Evolutionary conservation across 2,888 invertebrate genomes (phyloP).

Genomic region (Emesis furor): DNA sequence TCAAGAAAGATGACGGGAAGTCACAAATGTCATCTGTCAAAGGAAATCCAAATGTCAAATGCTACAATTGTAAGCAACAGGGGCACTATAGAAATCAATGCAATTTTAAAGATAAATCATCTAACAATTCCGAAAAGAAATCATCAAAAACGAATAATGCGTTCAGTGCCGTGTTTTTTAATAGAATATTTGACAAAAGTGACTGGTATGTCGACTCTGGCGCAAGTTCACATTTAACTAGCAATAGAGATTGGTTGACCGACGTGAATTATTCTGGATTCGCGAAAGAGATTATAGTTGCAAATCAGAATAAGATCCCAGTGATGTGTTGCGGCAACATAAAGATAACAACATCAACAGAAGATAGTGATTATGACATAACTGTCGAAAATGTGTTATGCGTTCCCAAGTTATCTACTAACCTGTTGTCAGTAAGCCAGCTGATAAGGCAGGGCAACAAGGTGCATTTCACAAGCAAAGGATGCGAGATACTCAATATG

Average conservation of each 20-base stretch:
- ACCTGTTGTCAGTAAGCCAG: slow-evolving; percentile 54
- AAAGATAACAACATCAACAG: slow-evolving; percentile 22
- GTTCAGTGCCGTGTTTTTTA: slow-evolving; percentile 67
- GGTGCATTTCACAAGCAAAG: slow-evolving; percentile 39
- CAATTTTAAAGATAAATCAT: slow-evolving; percentile 31
- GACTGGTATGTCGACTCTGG: slow-evolving; percentile 68
- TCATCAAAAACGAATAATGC: slow-evolving; percentile 39
- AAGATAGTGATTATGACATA: slow-evolving; percentile 48
- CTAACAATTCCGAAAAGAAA: slow-evolving; percentile 26
- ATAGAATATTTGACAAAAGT: slow-evolving; percentile 41
- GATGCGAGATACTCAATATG: slow-evolving; percentile 46
- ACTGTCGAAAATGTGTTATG: slow-evolving; percentile 50
- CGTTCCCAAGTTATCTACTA: slow-evolving; percentile 47
- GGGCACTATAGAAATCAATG: slow-evolving; percentile 53
- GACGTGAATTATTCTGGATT: not conserved
- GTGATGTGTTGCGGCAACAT: slow-evolving; percentile 55
- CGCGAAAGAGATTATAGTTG: slow-evolving; percentile 14
- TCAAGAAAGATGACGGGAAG: slow-evolving; percentile 39
- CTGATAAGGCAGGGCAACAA: slow-evolving; percentile 52
- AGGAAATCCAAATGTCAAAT: slow-evolving; percentile 27
- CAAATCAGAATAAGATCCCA: slow-evolving; percentile 41
- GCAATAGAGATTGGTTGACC: slow-evolving; percentile 48
- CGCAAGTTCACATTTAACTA: slow-evolving; percentile 39
- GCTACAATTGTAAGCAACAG: slow-evolving; percentile 28
- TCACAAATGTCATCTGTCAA: slow-evolving; percentile 42